These are phyloP conservation scores for Drosophila infuscata DNA, from an alignment of 2,888 invertebrate genomes.

Conservation along the genomic window DNA sequence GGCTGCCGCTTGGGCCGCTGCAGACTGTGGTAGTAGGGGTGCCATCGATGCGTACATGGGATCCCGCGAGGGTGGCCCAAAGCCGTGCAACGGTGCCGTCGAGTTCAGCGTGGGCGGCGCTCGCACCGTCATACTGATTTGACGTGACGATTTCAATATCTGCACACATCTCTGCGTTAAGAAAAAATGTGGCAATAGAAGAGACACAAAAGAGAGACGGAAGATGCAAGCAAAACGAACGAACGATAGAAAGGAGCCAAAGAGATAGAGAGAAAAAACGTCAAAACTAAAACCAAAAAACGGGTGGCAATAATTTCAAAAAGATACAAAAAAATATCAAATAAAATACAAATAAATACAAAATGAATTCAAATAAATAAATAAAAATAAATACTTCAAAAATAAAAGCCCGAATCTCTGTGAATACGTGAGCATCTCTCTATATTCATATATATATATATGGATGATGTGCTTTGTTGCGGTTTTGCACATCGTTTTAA, in stretches of 20 bases:
- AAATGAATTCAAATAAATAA: background rate
- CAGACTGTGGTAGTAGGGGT: conserved; percentile 82
- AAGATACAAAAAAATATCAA: background rate
- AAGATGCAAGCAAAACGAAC: conserved; percentile 77
- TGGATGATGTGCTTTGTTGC: conserved; percentile 33
- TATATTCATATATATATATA: background rate
- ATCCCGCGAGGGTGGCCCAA: conserved; percentile 85
- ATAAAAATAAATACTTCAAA: conserved; percentile 9
- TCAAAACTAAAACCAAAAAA: conserved; percentile 26
- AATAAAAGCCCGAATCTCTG: background rate
- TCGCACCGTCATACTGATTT: conserved; percentile 94
- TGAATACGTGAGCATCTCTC: background rate
- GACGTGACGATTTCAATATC: conserved; percentile 95
- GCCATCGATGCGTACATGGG: conserved; percentile 85
- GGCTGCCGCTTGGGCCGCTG: conserved; percentile 68
- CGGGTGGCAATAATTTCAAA: conserved; percentile 20
- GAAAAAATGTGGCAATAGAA: conserved; percentile 86
- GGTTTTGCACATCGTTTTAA: conserved; percentile 14
- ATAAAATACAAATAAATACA: background rate
- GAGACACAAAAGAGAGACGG: conserved; percentile 84
- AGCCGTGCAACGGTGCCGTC: conserved; percentile 88
- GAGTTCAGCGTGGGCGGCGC: conserved; percentile 89
- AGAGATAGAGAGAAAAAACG: conserved; percentile 39
- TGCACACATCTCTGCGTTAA: conserved; percentile 87
- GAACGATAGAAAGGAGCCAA: conserved; percentile 60